These are phyloP conservation scores for Machimus rusticus DNA, from an alignment of 2,888 invertebrate genomes.

Conservation along the genomic window DNA sequence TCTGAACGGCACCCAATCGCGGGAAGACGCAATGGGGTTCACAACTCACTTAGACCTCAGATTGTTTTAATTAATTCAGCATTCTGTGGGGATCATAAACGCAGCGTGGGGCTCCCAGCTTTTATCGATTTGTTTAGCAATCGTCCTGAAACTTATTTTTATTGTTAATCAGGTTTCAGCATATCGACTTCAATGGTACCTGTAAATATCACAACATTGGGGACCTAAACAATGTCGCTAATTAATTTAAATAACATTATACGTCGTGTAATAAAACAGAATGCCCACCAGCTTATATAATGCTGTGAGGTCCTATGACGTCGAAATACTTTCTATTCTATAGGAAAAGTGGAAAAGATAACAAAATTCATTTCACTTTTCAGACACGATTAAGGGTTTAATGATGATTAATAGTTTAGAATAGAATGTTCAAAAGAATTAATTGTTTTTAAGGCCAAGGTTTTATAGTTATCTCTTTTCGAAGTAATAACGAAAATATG, in stretches of 20 bases:
- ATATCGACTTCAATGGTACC: background rate
- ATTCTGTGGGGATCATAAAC: conserved; percentile 16
- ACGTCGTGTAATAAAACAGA: background rate
- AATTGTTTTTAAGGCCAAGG: no score
- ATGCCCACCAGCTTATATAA: background rate
- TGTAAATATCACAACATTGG: background rate
- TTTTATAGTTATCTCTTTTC: no score
- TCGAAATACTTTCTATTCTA: background rate
- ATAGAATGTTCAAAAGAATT: no score
- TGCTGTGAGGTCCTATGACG: background rate
- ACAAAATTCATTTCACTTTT: background rate
- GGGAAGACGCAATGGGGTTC: background rate
- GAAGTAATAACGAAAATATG: no score
- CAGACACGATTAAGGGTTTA: no score
- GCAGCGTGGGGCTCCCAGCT: background rate
- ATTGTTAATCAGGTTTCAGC: background rate
- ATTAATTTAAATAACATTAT: background rate
- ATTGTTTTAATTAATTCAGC: conserved; percentile 20
- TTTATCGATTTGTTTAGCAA: conserved; percentile 5
- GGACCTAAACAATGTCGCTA: background rate
- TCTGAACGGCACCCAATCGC: background rate
- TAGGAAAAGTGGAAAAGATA: background rate
- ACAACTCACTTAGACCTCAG: background rate
- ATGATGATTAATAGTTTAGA: no score
- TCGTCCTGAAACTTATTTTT: background rate